Evolutionary conservation across 2,797 vertebrate genomes (phyloP), one percentile per base, ranked within the genome.

Genomic region (Channallabes apus): DNA sequence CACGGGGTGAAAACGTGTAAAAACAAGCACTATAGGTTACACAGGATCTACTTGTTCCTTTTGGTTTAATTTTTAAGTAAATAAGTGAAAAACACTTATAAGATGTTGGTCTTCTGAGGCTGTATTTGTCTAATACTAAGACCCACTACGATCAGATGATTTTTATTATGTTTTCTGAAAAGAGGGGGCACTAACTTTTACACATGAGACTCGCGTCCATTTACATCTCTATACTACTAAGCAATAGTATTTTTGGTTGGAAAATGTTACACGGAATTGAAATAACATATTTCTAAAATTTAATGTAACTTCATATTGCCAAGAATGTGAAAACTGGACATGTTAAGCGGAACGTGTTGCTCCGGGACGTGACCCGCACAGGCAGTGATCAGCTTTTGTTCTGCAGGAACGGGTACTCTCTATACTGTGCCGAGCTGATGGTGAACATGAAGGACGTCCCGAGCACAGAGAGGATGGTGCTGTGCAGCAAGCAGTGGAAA

Each of bases 391-490:
- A 27, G 51, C 9, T 80, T 61, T 46, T 62, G 18, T 76, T 0
- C 32, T 61, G 0, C 51, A 96, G 95, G 72, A 96, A 96, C 6
- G 95, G 95, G 0, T 96, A 96, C 93, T 95, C 95, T 0, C 89
- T 96, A 85, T 96, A 96, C 93, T 96, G 95, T 2, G 95, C 95
- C 0, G 95, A 96, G 91, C 93, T 96, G 82, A 96, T 96, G 95
- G 95, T 96, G 35, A 96, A 95, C 93, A 96, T 96, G 95, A 96
- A 96, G 91, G 94, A 96, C 41, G 95, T 96, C 8, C 95, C 95
- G 0, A 95, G 95, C 86, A 96, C 95, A 0, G 95, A 96, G 93
- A 91, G 95, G 22, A 96, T 96, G 95, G 95, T 96, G 0, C 91
- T 96, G 18, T 96, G 95, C 91, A 96, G 95, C 61, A 95, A 96